Evolutionary conservation across 1,140 invertebrate genomes (phyloP).

Genomic region (Solenopsis fugax): DNA sequence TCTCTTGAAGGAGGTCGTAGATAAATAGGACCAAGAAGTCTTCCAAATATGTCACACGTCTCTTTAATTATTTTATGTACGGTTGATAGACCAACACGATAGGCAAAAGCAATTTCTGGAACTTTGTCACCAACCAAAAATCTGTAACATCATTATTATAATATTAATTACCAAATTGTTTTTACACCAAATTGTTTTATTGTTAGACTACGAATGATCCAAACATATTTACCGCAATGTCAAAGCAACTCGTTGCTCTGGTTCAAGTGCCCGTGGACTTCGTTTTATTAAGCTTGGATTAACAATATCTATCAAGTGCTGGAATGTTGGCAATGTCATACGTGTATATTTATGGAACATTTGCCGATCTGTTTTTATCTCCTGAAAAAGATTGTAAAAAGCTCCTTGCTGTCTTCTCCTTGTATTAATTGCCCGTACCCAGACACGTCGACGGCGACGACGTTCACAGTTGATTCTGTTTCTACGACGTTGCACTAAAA

Average conservation of each 20-base stretch:
- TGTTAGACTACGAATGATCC: neutral
- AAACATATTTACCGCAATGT: conserved; percentile 12
- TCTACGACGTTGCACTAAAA: conserved; percentile 34
- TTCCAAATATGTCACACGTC: conserved; percentile 14
- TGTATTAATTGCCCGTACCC: neutral
- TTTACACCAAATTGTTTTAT: conserved; percentile 19
- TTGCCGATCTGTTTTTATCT: neutral
- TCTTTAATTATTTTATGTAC: conserved; percentile 37
- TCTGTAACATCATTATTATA: conserved; percentile 13
- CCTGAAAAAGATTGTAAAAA: conserved; percentile 23
- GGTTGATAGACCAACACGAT: conserved; percentile 11
- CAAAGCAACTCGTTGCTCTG: conserved; percentile 28
- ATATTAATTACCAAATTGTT: conserved; percentile 5
- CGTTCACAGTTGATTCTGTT: conserved; percentile 5
- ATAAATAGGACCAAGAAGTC: neutral
- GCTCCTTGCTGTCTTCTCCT: conserved; percentile 16
- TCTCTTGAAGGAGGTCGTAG: neutral
- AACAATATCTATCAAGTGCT: conserved; percentile 21
- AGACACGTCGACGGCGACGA: neutral
- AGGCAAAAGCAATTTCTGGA: conserved; percentile 25
- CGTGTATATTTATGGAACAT: conserved; percentile 17
- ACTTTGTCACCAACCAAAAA: conserved; percentile 19
- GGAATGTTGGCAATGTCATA: conserved; percentile 23
- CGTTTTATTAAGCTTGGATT: conserved; percentile 13
- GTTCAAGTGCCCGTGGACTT: conserved; percentile 10